phyloP scores from a whole-genome alignment of 2,113 vertebrate genomes.

The Numenius arquata region DNA sequence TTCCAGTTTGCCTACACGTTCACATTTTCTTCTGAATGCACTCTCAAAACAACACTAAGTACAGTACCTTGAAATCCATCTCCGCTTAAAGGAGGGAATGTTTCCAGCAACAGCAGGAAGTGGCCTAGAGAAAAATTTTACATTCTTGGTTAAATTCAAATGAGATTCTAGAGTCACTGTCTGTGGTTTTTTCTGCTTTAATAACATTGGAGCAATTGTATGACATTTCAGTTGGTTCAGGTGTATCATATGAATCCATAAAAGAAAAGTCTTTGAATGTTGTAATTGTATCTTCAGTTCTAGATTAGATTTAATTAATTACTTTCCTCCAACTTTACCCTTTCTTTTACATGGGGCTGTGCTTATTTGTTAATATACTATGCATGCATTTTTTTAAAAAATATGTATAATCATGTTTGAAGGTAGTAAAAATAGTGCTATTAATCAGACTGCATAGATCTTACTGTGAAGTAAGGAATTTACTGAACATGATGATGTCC shows the following conservation, averaged over 20 bases:
- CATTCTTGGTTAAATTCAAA: constrained; percentile 4
- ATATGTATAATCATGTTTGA: not conserved
- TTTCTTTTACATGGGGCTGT: not conserved
- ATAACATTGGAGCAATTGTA: not conserved
- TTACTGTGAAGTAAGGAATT: not conserved
- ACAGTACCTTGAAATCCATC: constrained; percentile 63
- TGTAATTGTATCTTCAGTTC: not conserved
- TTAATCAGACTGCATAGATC: not conserved
- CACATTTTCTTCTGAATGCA: constrained; percentile 59
- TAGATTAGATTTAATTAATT: not conserved
- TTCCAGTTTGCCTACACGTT: constrained; percentile 76
- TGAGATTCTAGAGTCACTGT: not conserved
- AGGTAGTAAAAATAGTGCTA: not conserved
- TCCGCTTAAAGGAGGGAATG: constrained; percentile 46
- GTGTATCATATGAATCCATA: not conserved
- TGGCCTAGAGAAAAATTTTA: constrained; percentile 53
- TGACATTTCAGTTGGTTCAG: not conserved
- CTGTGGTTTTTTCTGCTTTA: not conserved
- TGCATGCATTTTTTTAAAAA: not conserved
- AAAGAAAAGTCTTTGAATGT: not conserved
- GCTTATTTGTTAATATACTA: not conserved
- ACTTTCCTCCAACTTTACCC: not conserved
- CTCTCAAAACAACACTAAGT: constrained; percentile 70
- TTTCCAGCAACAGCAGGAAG: constrained; percentile 72
- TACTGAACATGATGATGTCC: not conserved